A percentile compares a stretch with the other conserved stretches of the same genome.
phyloP scores from a whole-genome alignment of 2,888 invertebrate species.

The Dynastes grantii region DNA sequence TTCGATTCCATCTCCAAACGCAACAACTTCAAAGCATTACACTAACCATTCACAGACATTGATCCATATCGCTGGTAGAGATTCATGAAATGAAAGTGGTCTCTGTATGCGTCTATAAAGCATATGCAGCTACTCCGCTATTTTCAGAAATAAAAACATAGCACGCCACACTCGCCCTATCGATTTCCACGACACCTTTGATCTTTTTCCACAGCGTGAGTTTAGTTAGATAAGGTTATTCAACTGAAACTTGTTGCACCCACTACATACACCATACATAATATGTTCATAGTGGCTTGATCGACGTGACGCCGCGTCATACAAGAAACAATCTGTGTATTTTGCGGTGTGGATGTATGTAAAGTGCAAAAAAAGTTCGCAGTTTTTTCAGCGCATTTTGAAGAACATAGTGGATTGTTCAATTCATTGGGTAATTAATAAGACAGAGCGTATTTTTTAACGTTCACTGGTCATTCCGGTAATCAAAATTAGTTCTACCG shows the following conservation, averaged over 20 bases:
- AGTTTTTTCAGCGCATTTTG: conserved; percentile 14
- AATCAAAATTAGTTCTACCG: conserved; percentile 12
- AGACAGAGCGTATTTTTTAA: neutral
- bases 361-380: conserved; percentile 6
- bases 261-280: neutral
- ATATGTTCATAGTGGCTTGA: neutral
- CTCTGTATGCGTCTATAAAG: neutral
- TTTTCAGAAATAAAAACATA: conserved; percentile 19
- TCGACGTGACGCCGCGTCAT: neutral
- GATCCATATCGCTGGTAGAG: neutral
- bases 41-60: neutral
- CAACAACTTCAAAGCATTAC: conserved; percentile 7
- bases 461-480: conserved; percentile 3
- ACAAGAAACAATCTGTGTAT: neutral
- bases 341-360: neutral
- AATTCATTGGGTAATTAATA: conserved; percentile 4
- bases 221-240: conserved; percentile 38
- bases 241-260: conserved; percentile 45
- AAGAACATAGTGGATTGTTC: neutral
- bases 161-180: conserved; percentile 21
- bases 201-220: conserved; percentile 37
- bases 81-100: too few species aligned
- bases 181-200: conserved; percentile 41
- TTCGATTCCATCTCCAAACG: conserved; percentile 3
- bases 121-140: neutral